Base-by-base conservation (phyloP, 2,113 vertebrate genomes). In the Colossoma macropomum region DNA sequence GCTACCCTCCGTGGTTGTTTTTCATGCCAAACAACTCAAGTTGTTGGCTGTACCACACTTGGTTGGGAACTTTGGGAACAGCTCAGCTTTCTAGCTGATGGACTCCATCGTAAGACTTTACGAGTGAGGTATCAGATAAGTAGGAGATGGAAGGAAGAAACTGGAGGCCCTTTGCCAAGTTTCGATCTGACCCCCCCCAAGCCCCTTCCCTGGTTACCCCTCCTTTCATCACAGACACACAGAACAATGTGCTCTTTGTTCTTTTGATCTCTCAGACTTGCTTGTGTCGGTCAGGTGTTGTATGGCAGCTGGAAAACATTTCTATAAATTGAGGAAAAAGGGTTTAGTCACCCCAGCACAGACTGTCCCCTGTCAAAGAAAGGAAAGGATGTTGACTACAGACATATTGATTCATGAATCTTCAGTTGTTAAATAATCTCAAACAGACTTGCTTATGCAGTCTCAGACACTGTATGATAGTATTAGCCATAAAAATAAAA, bases 161-260 rank as follows among this genome's bases (percentile, higher is more conserved):
- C 38, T 4, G 21, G 28, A 28, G 52, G 17, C 34, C 54, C 17
- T 25, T 32, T 34, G 69, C 27, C 54, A 80, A 63, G 69, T 62
- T 73, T 62, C 13, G 0, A 23, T 30, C 11, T 41, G 27, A 52
- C 48, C 2, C 27, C 12, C 4, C 23, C 10, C 16, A 4, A 8
- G n/a, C 9, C 4, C 9, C 6, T 48, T 25, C 54, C 66, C 66
- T 25, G 68, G 9, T 45, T 62, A 62, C 59, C 68, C 68, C 68
- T 23, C 30, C 66, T 60, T 71, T 72, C 54, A 71, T 41, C 78
- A 54, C 32, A 38, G 27, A 79, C 48, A 21, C 38, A 68, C 6
- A 71, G 69, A 80, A 72, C 79, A 81, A 81, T 50, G 69, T 63
- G n/a, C 30, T 17, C 68, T 71, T 80, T 80, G 78, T 71, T 60